Evolutionary conservation across 2,113 vertebrate species (phyloP).

Genomic region (Phainopepla nitens): DNA sequence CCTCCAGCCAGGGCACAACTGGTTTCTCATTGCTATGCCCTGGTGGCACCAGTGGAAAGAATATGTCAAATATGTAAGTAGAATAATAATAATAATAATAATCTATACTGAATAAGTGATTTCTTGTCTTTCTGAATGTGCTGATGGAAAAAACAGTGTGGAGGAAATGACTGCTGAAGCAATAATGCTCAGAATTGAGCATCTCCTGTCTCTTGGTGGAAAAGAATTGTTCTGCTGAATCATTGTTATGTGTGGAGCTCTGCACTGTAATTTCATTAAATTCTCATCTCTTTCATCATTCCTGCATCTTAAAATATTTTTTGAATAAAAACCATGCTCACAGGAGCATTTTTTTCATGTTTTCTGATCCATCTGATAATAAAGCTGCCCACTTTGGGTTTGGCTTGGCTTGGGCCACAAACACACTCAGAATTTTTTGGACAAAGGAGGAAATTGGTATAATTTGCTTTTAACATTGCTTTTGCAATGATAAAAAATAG

Average conservation of each 20-base stretch:
- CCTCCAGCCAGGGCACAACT: constrained; percentile 90
- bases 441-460: not conserved
- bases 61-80: constrained; percentile 97
- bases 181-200: not conserved
- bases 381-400: not conserved
- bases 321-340: not conserved
- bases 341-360: not conserved
- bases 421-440: not conserved
- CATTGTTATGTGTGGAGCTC: not conserved
- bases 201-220: not conserved
- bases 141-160: not conserved
- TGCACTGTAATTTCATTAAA: not conserved
- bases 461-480: not conserved
- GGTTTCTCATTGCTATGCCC: constrained; percentile 97
- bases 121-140: not conserved
- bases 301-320: not conserved
- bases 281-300: not conserved
- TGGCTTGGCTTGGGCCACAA: not conserved
- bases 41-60: constrained; percentile 99
- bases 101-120: not conserved
- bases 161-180: not conserved
- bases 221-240: not conserved
- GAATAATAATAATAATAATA: not conserved
- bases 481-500: not conserved
- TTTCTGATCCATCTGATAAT: not conserved